Evolutionary conservation across 2,113 vertebrate species (phyloP).

Genomic region (Ovis aries): ARS-UI_Ramb_v3.0 NC_056055.1:73761501-73762000

Average conservation of each 20-base stretch:
- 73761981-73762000: background rate
- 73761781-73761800: background rate
- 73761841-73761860: background rate
- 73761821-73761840: slow-evolving; percentile 3
- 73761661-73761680: background rate
- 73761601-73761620: background rate
- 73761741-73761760: background rate
- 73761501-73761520: background rate
- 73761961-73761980: background rate
- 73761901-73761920: background rate
- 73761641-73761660: background rate
- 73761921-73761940: background rate
- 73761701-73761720: background rate
- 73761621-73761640: background rate
- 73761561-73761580: background rate
- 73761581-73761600: background rate
- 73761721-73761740: background rate
- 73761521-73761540: background rate
- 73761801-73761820: background rate
- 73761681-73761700: background rate
- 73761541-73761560: background rate
- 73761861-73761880: background rate
- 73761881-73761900: background rate
- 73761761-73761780: background rate
- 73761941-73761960: background rate